Evolutionary conservation across 2,113 vertebrate genomes (phyloP).

Genomic region (Gasterosteus aculeatus): DNA sequence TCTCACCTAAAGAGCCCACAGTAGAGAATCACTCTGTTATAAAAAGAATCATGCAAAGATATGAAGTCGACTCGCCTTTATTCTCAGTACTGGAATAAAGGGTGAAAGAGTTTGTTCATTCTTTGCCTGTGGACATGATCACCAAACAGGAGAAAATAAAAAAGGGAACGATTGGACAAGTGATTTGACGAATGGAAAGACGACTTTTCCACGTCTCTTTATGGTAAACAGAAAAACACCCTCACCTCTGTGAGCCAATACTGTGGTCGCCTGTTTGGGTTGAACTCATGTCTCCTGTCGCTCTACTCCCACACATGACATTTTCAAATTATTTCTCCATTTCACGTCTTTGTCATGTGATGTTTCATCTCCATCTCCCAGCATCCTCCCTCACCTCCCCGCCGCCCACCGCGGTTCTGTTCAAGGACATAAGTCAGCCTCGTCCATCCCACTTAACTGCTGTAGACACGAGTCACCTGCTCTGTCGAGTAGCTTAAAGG

Average conservation of each 20-base stretch:
- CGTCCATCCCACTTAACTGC: constrained; percentile 59
- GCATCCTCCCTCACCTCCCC: constrained; percentile 78
- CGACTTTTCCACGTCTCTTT: background rate
- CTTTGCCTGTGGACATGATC: constrained; percentile 75
- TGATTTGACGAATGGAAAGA: background rate
- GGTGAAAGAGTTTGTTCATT: constrained; percentile 63
- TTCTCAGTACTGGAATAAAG: constrained; percentile 64
- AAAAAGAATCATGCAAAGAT: constrained; percentile 62
- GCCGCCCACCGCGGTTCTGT: constrained; percentile 82
- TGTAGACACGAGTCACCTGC: constrained; percentile 42
- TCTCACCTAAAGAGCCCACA: constrained; percentile 71
- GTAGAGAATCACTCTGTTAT: constrained; percentile 77
- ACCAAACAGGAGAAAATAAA: constrained; percentile 60
- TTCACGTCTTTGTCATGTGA: constrained; percentile 67
- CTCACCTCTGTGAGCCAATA: constrained; percentile 16
- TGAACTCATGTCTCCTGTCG: constrained; percentile 65
- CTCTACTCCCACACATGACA: constrained; percentile 62
- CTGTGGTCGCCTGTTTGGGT: constrained; percentile 62
- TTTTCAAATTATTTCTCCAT: constrained; percentile 67
- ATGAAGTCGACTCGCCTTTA: constrained; percentile 68
- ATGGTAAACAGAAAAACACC: background rate
- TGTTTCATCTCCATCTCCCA: constrained; percentile 80
- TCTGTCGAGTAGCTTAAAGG: constrained; percentile 40
- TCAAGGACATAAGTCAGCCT: constrained; percentile 98
- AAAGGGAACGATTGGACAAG: background rate